These are phyloP conservation scores for Rhodinocichla rosea DNA, from an alignment of 2,113 vertebrate genomes.

Conservation along the genomic window DNA sequence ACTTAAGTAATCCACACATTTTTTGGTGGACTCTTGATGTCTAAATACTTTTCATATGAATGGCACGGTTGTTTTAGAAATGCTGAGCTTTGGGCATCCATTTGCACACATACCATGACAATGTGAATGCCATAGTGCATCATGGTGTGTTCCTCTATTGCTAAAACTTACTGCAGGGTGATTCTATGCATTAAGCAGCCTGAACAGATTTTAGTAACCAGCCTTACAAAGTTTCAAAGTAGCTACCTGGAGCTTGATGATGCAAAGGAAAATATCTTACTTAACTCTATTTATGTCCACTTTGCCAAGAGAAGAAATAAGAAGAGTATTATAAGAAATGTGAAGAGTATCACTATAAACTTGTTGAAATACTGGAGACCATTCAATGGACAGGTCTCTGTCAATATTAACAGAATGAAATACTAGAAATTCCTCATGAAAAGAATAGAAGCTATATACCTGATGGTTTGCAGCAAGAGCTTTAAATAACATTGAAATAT, in stretches of 20 bases:
- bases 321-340: too few relatives aligned
- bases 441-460: background rate
- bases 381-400: background rate
- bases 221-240: background rate
- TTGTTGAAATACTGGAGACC: background rate
- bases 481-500: background rate
- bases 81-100: background rate
- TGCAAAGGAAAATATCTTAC: background rate
- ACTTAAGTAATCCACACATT: background rate
- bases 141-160: background rate
- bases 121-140: accelerated
- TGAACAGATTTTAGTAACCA: background rate
- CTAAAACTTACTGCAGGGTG: background rate
- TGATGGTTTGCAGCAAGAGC: background rate
- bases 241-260: background rate
- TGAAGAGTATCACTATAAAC: background rate
- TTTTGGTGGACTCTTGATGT: background rate
- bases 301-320: background rate
- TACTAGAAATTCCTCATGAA: background rate
- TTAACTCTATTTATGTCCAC: background rate
- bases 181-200: background rate
- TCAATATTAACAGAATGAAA: background rate
- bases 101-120: background rate
- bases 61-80: background rate
- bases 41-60: background rate